A percentile compares a stretch with the other conserved stretches of the same genome.
phyloP scores from a whole-genome alignment of 2,113 vertebrate genomes.

The Anhinga rufa region DNA sequence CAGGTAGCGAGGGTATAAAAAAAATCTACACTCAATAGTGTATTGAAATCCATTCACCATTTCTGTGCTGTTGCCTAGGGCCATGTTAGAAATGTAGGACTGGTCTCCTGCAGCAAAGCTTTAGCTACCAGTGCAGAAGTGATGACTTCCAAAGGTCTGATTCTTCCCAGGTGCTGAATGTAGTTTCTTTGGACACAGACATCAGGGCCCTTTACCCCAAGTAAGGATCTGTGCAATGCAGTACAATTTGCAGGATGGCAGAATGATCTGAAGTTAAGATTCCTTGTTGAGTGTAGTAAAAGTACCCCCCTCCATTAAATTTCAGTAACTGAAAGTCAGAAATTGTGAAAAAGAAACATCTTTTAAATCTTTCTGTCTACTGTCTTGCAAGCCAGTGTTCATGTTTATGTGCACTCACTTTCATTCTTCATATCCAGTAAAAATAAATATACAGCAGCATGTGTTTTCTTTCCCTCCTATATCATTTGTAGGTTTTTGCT shows the following conservation, averaged over 20 bases:
- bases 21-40: not conserved
- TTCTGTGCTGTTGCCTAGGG: not conserved
- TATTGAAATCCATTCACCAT: not conserved
- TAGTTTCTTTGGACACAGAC: not conserved
- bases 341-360: not conserved
- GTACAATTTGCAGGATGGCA: not conserved
- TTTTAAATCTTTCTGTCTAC: not conserved
- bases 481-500: conserved; percentile 12
- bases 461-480: not conserved
- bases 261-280: not conserved
- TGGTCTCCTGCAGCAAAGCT: not conserved
- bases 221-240: not conserved
- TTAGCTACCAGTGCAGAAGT: not conserved
- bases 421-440: conserved; percentile 4
- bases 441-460: conserved; percentile 14
- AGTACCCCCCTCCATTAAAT: not conserved
- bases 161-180: not conserved
- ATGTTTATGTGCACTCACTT: not conserved
- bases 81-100: not conserved
- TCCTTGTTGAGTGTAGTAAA: not conserved
- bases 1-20: not conserved
- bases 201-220: not conserved
- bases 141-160: not conserved
- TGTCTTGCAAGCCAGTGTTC: not conserved
- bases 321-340: not conserved